Percentiles rank a stretch among this genome's conserved stretches.
phyloP scores from a whole-genome alignment of 2,797 vertebrate genomes.

The Mormyrus proboscirostris region DNA sequence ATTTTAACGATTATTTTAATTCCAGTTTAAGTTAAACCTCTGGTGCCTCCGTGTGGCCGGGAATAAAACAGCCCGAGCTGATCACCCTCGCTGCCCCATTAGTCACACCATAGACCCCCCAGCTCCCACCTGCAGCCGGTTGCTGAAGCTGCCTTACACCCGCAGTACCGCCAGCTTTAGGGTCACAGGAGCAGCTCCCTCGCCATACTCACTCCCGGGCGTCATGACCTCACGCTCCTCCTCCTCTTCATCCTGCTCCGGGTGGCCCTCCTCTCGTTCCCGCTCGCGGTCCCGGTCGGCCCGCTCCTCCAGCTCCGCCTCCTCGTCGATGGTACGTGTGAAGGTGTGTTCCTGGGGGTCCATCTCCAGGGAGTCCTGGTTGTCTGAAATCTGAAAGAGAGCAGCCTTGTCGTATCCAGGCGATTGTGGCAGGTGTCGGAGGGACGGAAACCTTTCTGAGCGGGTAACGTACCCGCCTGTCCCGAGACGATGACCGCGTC shows the following conservation, averaged over 20 bases:
- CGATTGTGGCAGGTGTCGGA: too few species aligned
- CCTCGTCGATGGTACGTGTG: constrained; percentile 93
- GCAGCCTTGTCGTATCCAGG: neutral
- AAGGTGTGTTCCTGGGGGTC: constrained; percentile 88
- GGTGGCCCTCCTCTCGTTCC: constrained; percentile 86
- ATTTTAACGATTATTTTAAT: neutral
- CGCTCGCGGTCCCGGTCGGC: constrained; percentile 74
- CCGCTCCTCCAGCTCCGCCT: constrained; percentile 91
- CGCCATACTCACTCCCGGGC: constrained; percentile 82
- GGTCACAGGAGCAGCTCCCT: neutral
- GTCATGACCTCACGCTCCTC: constrained; percentile 95
- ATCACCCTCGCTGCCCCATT: neutral
- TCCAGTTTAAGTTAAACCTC: neutral
- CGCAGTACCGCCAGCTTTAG: neutral
- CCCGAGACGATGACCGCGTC: constrained; percentile 81
- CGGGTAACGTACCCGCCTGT: constrained; percentile 77
- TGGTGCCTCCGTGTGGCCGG: neutral
- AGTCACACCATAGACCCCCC: neutral
- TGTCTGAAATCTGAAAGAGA: constrained; percentile 75
- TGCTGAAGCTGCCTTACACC: neutral
- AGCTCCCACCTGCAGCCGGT: neutral
- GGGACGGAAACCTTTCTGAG: too few species aligned
- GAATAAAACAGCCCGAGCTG: neutral
- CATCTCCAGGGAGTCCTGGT: constrained; percentile 82
- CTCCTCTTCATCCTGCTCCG: constrained; percentile 89